These are phyloP conservation scores for Chrysemys picta DNA, from an alignment of 2,113 vertebrate genomes.

Conservation along the genomic window DNA sequence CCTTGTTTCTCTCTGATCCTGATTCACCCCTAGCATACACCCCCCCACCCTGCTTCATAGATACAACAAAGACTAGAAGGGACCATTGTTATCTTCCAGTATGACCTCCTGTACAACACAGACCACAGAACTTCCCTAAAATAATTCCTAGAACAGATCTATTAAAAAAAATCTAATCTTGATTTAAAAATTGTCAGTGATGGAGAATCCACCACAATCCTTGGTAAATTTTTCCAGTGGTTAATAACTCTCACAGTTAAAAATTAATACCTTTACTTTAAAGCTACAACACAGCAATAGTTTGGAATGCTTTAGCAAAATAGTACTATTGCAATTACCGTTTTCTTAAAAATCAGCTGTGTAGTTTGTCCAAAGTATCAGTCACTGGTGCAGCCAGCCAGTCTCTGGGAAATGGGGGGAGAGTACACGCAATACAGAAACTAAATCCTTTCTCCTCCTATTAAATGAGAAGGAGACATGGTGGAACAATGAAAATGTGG, in stretches of 20 bases:
- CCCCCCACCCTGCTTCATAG: not conserved
- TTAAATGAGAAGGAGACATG: not conserved
- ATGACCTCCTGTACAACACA: not conserved
- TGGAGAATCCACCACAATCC: not conserved
- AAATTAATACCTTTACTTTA: not conserved
- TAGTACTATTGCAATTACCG: not conserved
- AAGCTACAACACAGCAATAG: not conserved
- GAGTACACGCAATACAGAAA: not conserved
- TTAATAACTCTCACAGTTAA: not conserved
- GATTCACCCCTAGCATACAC: not conserved
- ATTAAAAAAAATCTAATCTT: not conserved
- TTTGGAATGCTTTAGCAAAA: not conserved
- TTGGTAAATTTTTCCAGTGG: not conserved
- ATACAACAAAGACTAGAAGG: not conserved
- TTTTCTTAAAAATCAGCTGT: not conserved
- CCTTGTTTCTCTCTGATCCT: fast-evolving
- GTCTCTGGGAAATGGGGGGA: not conserved
- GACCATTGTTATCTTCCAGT: not conserved
- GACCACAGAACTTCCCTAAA: not conserved
- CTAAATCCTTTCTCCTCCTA: not conserved
- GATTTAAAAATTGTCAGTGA: not conserved
- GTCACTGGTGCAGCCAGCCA: not conserved
- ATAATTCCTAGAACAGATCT: not conserved
- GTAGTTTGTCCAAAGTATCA: not conserved
- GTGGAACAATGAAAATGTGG: not conserved